Conservation (phyloP, 1,140 invertebrate species). For the Panagrolaimus sp. region DNA sequence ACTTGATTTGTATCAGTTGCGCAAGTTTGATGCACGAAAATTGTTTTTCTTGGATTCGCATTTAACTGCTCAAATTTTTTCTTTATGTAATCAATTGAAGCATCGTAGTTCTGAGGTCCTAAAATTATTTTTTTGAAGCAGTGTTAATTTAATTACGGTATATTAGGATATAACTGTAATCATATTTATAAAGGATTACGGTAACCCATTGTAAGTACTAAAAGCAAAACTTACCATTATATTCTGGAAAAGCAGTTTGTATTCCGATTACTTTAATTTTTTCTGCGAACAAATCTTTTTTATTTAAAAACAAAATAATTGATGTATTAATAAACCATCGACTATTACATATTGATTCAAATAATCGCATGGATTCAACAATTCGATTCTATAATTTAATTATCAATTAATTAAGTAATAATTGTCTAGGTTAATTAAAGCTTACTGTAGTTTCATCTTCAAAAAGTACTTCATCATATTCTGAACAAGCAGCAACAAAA, state of each 20-base stretch:
- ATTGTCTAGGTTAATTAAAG: too few species aligned
- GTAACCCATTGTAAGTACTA: neutral
- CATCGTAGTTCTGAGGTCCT: constrained; percentile 77
- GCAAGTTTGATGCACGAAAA: constrained; percentile 64
- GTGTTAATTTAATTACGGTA: too few species aligned
- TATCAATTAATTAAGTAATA: too few species aligned
- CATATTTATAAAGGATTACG: too few species aligned
- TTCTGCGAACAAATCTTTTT: constrained; percentile 63
- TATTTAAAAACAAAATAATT: constrained; percentile 62
- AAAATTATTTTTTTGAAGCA: constrained; percentile 41
- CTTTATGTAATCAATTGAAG: constrained; percentile 76
- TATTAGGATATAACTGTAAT: too few species aligned
- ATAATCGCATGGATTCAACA: constrained; percentile 65
- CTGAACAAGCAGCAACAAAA: constrained; percentile 51
- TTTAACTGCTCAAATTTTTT: constrained; percentile 81
- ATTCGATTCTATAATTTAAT: constrained; percentile 64
- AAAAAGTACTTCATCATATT: constrained; percentile 54
- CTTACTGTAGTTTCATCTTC: constrained; percentile 53
- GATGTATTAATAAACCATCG: constrained; percentile 64
- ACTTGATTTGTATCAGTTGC: constrained; percentile 62
- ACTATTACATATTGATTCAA: constrained; percentile 64
- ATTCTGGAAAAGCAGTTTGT: constrained; percentile 63
- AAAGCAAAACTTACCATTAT: constrained; percentile 45
- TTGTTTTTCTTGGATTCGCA: constrained; percentile 59
- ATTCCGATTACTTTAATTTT: constrained; percentile 63